Evolutionary conservation across 92 coral and sea anemone species (phyloP), one percentile per base, ranked within the genome.

Genomic region (Zoanthus sociatus): DNA sequence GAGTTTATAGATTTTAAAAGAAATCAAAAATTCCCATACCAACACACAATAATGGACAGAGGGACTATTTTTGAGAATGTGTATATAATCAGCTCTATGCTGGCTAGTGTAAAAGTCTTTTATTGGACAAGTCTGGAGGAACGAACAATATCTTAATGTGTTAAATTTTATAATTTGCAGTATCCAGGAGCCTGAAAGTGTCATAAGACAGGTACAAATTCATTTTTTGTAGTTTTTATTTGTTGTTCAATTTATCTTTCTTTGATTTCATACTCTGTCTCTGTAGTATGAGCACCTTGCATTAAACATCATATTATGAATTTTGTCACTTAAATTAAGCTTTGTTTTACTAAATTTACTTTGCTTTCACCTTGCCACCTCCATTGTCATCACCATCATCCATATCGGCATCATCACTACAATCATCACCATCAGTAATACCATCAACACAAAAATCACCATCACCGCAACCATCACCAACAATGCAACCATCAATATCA

Each of bases 151-250:
- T 56, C n/a, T 11, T 74, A 9, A 46, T 20, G 45, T 74, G 16
- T 74, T 14, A 11, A 6, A 15, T 73, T 48, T 45, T 45, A 37
- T 13, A 74, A 44, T 32, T 53, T 16, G 32, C 33, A 78, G 84
- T 30, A 60, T 60, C 18, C 71, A 69, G 17, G 84, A 78, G 16
- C 64, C 84, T 9, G 84, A 78, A 32, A 78, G 66, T 78, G 84
- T 16, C 47, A 16, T 61, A 30, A 61, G 84, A 31, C 71, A 78
- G 84, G 84, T 78, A 33, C 26, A 21, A 17, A 17, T 1, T 63
- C 7, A 17, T 63, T 2, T 60, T 6, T 63, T 17, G 69, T 5
- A 20, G 9, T 17, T 17, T n/a, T 63, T 20, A 6, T 20, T 16
- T 63, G 8, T 63, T 63, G n/a, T 37, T 37, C 42, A 37, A 37